Evolutionary conservation across 2,113 vertebrate genomes (phyloP).

Genomic region (Neolamprologus hecqui): DNA sequence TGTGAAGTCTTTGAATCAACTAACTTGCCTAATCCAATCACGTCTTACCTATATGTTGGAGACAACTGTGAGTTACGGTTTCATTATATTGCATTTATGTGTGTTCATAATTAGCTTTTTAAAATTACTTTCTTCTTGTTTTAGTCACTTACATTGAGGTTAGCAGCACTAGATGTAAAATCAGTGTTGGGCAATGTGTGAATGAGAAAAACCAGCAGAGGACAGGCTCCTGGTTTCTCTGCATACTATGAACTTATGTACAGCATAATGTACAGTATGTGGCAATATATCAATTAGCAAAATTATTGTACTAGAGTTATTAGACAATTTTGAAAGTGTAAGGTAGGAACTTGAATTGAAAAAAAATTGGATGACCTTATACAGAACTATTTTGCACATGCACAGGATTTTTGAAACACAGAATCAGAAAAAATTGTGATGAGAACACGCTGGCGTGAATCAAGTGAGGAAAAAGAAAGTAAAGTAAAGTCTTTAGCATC

Average conservation of each 20-base stretch:
- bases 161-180: background rate
- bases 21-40: background rate
- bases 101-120: background rate
- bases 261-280: background rate
- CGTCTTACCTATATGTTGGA: background rate
- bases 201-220: background rate
- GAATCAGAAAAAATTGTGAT: background rate
- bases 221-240: background rate
- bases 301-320: background rate
- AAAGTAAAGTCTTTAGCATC: background rate
- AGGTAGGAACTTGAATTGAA: background rate
- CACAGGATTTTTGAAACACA: background rate
- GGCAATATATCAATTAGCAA: background rate
- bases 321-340: background rate
- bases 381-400: background rate
- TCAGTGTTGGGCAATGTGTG: background rate
- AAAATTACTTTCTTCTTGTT: background rate
- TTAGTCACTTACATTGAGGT: background rate
- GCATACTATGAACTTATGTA: background rate
- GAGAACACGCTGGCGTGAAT: background rate
- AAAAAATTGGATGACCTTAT: background rate
- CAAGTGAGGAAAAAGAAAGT: background rate
- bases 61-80: background rate
- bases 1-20: background rate
- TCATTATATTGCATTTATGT: background rate